Conservation (phyloP, 2,888 invertebrate genomes). For the Chymomyza fuscimana region DNA sequence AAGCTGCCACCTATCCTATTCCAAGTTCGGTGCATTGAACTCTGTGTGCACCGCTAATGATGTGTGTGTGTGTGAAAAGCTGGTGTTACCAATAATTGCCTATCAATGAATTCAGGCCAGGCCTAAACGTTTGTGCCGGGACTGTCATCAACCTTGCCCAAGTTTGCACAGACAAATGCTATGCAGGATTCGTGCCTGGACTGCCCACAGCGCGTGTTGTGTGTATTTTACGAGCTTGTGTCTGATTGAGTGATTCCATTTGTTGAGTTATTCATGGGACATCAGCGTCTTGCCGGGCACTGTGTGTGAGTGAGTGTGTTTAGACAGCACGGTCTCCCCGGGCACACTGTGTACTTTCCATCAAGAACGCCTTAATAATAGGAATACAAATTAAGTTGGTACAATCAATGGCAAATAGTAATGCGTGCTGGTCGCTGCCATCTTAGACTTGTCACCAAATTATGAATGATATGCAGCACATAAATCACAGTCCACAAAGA, state of each 20-base stretch:
- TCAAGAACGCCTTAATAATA: conserved; percentile 55
- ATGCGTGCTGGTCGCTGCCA: conserved; percentile 39
- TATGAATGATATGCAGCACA: conserved; percentile 71
- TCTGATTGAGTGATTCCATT: conserved; percentile 60
- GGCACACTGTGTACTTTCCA: conserved; percentile 36
- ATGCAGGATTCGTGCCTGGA: conserved; percentile 7
- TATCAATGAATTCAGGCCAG: conserved; percentile 53
- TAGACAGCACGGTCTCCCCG: background rate
- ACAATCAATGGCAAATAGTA: conserved; percentile 39
- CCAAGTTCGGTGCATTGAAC: conserved; percentile 43
- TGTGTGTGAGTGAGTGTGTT: background rate
- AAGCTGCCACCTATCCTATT: background rate
- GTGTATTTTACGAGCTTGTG: conserved; percentile 58
- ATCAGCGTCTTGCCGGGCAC: background rate
- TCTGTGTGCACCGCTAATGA: conserved; percentile 36
- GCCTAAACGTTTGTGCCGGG: conserved; percentile 13
- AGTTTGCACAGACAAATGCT: conserved; percentile 24
- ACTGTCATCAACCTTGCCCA: conserved; percentile 62
- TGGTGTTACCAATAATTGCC: conserved; percentile 54
- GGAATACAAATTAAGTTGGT: conserved; percentile 69
- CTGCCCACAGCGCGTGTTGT: conserved; percentile 6
- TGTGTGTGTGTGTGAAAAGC: conserved; percentile 22
- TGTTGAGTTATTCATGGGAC: conserved; percentile 5
- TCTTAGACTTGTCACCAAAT: conserved; percentile 72
- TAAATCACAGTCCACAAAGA: conserved; percentile 70